phyloP scores from a whole-genome alignment of 2,113 vertebrate species.

The Mesocricetus auratus region DNA sequence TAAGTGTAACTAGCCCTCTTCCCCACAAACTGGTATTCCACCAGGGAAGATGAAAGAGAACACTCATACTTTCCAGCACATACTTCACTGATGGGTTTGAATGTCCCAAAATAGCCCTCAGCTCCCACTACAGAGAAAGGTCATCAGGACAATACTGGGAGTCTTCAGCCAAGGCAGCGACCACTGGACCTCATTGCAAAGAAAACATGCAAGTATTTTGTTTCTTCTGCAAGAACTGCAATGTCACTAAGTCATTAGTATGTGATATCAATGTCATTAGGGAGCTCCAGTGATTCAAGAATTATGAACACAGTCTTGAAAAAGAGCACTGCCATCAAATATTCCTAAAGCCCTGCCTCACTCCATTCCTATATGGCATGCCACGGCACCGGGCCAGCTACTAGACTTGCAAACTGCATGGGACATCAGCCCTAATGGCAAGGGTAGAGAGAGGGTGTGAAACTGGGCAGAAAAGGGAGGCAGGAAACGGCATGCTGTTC shows the following conservation, averaged over 20 bases:
- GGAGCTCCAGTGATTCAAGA: not conserved
- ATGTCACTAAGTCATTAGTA: slow-evolving; percentile 16
- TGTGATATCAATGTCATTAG: not conserved
- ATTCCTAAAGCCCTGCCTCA: not conserved
- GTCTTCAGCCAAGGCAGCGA: not conserved
- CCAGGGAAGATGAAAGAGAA: not conserved
- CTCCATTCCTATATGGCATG: not conserved
- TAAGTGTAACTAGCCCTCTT: not conserved
- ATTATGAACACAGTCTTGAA: not conserved
- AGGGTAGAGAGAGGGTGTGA: not conserved
- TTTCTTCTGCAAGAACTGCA: not conserved
- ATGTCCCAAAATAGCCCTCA: not conserved
- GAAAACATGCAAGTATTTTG: not conserved
- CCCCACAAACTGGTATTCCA: not conserved
- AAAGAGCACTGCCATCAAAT: not conserved
- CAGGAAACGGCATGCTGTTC: not conserved
- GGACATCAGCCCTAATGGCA: not conserved
- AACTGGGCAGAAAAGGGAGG: not conserved
- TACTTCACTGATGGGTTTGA: not conserved
- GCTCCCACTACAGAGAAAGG: not conserved
- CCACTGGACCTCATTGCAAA: not conserved
- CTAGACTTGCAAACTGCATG: not conserved
- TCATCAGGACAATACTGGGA: not conserved
- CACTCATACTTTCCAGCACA: not conserved
- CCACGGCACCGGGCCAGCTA: not conserved